Percentiles rank a stretch among this genome's conserved stretches.
Evolutionary conservation across 2,113 vertebrate genomes (phyloP).

Genomic region (Apteryx owenii): DNA sequence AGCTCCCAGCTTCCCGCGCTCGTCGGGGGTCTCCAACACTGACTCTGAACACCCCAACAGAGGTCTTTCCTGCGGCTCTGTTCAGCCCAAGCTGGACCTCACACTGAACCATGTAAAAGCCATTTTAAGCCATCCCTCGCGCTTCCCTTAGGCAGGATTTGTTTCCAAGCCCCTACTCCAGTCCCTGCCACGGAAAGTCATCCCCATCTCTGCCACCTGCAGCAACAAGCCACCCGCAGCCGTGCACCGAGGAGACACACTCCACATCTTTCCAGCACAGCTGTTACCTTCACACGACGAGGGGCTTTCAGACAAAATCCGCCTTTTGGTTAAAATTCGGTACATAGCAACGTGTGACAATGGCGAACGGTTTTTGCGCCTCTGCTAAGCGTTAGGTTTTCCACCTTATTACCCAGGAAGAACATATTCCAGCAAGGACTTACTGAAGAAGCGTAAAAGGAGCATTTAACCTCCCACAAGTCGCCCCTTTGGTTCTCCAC

Average conservation of each 20-base stretch:
- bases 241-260: too few species aligned
- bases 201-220: not conserved
- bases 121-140: not conserved
- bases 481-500: rapidly evolving
- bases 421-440: not conserved
- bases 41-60: rapidly evolving
- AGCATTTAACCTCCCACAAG: not conserved
- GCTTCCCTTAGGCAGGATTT: not conserved
- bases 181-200: rapidly evolving
- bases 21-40: rapidly evolving
- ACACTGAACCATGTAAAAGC: not conserved
- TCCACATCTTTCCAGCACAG: not conserved
- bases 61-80: not conserved
- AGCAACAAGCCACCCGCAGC: not conserved
- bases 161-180: not conserved
- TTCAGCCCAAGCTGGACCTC: not conserved
- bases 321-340: not conserved
- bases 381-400: not conserved
- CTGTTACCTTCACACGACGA: not conserved
- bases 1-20: not conserved
- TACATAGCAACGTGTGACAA: rapidly evolving
- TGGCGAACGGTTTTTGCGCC: not conserved
- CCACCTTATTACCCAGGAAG: not conserved
- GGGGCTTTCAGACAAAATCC: not conserved
- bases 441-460: not conserved